phyloP scores from a whole-genome alignment of 92 coral and sea anemone species.

The Porites divaricata region DNA sequence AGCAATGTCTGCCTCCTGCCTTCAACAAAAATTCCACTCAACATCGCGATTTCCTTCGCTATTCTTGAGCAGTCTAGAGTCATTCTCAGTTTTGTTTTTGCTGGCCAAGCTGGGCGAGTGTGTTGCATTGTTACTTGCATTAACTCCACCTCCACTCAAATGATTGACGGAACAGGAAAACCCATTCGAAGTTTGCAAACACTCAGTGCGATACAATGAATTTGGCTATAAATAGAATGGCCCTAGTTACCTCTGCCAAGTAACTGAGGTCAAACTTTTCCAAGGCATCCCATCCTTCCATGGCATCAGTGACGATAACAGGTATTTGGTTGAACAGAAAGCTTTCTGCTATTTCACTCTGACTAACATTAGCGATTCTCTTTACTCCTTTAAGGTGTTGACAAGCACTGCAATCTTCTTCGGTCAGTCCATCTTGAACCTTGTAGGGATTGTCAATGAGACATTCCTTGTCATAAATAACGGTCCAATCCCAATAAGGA shows the following conservation, averaged over 20 bases:
- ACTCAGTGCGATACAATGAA: too few species aligned
- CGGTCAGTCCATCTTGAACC: conserved; percentile 64
- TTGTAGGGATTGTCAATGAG: conserved; percentile 85
- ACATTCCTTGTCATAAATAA: conserved; percentile 80
- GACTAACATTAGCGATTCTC: conserved; percentile 50
- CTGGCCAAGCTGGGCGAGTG: too few species aligned
- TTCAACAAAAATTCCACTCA: too few species aligned
- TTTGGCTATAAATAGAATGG: too few species aligned
- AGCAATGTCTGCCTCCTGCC: too few species aligned
- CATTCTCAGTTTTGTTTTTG: too few species aligned
- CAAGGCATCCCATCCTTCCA: conserved; percentile 80
- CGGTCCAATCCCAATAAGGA: conserved; percentile 98
- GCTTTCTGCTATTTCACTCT: conserved; percentile 65
- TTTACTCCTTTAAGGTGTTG: conserved; percentile 52
- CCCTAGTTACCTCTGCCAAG: conserved; percentile 72
- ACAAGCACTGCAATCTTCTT: conserved; percentile 86
- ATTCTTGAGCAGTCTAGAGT: too few species aligned
- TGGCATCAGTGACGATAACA: conserved; percentile 87
- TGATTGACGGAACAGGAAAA: too few species aligned
- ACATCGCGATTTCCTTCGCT: too few species aligned
- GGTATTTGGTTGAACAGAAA: conserved; percentile 74
- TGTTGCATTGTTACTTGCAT: too few species aligned
- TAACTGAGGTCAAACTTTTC: conserved; percentile 73
- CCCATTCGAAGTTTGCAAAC: too few species aligned
- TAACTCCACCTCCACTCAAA: too few species aligned